Percentiles rank a stretch among this genome's conserved stretches.
Evolutionary conservation across 2,888 invertebrate genomes (phyloP).

Genomic region (Stratiomys singularior): DNA sequence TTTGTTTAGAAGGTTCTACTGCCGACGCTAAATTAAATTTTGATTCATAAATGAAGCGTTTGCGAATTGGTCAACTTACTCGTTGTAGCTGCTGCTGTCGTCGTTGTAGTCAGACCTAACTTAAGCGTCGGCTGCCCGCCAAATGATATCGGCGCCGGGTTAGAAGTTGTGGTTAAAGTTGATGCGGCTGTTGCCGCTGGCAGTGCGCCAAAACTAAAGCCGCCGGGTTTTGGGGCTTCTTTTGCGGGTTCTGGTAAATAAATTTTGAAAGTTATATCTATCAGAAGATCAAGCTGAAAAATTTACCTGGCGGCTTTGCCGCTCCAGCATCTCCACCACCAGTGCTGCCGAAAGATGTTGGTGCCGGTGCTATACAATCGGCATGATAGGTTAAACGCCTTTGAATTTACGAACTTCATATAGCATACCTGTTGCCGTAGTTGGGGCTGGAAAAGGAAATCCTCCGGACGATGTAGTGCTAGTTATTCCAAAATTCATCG

Average conservation of each 20-base stretch:
- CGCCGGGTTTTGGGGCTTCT: constrained; percentile 51
- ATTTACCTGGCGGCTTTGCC: constrained; percentile 50
- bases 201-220: constrained; percentile 49
- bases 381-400: no score
- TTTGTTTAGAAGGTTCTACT: constrained; percentile 43
- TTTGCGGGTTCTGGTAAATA: constrained; percentile 46
- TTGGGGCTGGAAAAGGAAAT: constrained; percentile 43
- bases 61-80: constrained; percentile 25
- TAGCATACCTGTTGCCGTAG: constrained; percentile 38
- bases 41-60: constrained; percentile 24
- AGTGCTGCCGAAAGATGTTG: constrained; percentile 52
- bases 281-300: no score
- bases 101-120: constrained; percentile 48
- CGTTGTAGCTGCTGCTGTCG: constrained; percentile 21
- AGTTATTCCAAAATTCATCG: constrained; percentile 36
- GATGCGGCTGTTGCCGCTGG: constrained; percentile 49
- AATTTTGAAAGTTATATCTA: not conserved
- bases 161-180: constrained; percentile 12
- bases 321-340: constrained; percentile 59
- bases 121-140: constrained; percentile 48
- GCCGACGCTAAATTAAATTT: constrained; percentile 44
- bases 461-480: constrained; percentile 33
- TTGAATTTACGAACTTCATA: not conserved
- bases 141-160: constrained; percentile 31
- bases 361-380: constrained; percentile 23